Percentiles rank a stretch among this genome's conserved stretches.
phyloP scores from a whole-genome alignment of 2,888 invertebrate species.

The Chrysolina oricalcia region DNA sequence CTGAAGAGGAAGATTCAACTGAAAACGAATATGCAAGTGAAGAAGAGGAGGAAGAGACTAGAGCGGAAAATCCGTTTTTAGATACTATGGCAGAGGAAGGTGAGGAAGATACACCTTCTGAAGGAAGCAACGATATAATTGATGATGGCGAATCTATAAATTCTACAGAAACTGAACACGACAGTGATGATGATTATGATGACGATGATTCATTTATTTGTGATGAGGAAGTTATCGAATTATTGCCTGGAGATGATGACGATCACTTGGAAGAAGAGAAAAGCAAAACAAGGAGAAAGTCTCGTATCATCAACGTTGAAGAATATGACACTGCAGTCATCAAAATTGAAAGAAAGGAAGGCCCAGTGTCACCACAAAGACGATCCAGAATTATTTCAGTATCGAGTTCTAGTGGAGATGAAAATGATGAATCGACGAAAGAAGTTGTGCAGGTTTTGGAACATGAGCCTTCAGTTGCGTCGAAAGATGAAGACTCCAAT shows the following conservation, averaged over 20 bases:
- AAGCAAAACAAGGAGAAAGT: constrained; percentile 49
- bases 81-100: constrained; percentile 68
- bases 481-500: background rate
- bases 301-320: constrained; percentile 55
- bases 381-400: constrained; percentile 50
- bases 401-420: constrained; percentile 37
- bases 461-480: background rate
- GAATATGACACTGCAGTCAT: constrained; percentile 54
- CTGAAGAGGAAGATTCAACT: constrained; percentile 41
- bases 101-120: constrained; percentile 68
- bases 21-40: constrained; percentile 42
- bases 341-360: constrained; percentile 47
- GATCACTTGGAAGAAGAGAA: constrained; percentile 54
- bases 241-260: constrained; percentile 66
- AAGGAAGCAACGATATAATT: constrained; percentile 67
- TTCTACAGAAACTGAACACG: constrained; percentile 59
- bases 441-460: constrained; percentile 8
- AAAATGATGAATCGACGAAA: constrained; percentile 15
- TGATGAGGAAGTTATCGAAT: constrained; percentile 60
- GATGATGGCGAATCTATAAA: constrained; percentile 68
- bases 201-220: constrained; percentile 64
- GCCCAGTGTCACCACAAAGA: constrained; percentile 43
- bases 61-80: constrained; percentile 54
- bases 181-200: constrained; percentile 60
- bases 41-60: no score